These are phyloP conservation scores for Cossypha heuglini DNA, from an alignment of 2,797 vertebrate genomes.

Conservation along the genomic window DNA sequence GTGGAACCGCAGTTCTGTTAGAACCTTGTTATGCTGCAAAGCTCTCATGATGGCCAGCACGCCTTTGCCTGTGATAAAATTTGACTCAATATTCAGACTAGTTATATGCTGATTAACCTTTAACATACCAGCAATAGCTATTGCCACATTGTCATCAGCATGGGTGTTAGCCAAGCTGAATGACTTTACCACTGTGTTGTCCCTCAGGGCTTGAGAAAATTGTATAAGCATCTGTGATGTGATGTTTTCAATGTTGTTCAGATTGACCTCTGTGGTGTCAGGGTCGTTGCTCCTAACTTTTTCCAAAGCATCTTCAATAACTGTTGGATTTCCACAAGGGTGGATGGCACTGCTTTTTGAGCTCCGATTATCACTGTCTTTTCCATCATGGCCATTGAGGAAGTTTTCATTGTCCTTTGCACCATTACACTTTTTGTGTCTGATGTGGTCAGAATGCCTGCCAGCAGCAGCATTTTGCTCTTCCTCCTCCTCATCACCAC, in stretches of 20 bases:
- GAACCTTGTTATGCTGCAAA: conserved; percentile 81
- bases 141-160: conserved; percentile 88
- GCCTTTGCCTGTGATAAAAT: conserved; percentile 93
- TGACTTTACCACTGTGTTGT: conserved; percentile 85
- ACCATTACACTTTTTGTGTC: conserved; percentile 62
- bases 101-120: conserved; percentile 85
- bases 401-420: conserved; percentile 58
- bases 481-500: conserved; percentile 38
- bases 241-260: conserved; percentile 96
- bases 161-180: conserved; percentile 92
- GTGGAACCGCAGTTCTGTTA: conserved; percentile 95
- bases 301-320: conserved; percentile 91
- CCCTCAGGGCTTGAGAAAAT: conserved; percentile 87
- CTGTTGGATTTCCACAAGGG: conserved; percentile 85
- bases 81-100: conserved; percentile 93
- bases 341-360: conserved; percentile 64
- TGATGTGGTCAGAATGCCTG: conserved; percentile 40
- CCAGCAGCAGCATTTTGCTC: conserved; percentile 45
- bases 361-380: conserved; percentile 64
- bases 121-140: conserved; percentile 89
- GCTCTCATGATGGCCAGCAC: conserved; percentile 91
- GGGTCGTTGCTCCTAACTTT: conserved; percentile 83
- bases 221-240: conserved; percentile 84
- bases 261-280: conserved; percentile 88
- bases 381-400: conserved; percentile 66